Conservation (phyloP, 2,113 vertebrate species). For the Psilopsiagon aymara region DNA sequence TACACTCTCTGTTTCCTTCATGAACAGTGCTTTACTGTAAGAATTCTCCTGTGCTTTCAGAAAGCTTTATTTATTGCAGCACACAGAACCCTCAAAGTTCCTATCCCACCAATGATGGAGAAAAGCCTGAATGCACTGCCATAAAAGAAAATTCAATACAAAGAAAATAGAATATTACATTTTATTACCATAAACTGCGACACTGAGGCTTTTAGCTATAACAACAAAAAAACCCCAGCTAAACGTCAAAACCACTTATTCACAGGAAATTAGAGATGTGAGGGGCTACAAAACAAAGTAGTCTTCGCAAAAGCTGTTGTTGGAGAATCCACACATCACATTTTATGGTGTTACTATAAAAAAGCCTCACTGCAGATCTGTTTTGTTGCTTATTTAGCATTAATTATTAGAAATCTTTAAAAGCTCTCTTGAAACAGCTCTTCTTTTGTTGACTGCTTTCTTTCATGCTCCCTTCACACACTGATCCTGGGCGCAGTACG, state of each 20-base stretch:
- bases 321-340: neutral
- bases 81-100: neutral
- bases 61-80: neutral
- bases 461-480: neutral
- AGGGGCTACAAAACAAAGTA: neutral
- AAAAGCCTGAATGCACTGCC: neutral
- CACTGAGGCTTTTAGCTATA: neutral
- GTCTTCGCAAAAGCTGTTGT: neutral
- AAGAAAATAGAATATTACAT: neutral
- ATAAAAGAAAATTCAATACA: neutral
- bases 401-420: neutral
- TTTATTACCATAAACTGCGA: neutral
- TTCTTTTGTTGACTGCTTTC: neutral
- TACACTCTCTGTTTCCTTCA: neutral
- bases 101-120: neutral
- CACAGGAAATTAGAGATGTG: neutral
- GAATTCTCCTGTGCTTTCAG: neutral
- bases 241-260: neutral
- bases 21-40: neutral
- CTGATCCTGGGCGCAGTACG: neutral
- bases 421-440: neutral
- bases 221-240: neutral
- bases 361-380: neutral
- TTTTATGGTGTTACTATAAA: neutral
- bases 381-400: neutral